Percentiles rank a stretch among this genome's conserved stretches.
phyloP scores from a whole-genome alignment of 2,113 vertebrate genomes.

The Oplegnathus fasciatus region DNA sequence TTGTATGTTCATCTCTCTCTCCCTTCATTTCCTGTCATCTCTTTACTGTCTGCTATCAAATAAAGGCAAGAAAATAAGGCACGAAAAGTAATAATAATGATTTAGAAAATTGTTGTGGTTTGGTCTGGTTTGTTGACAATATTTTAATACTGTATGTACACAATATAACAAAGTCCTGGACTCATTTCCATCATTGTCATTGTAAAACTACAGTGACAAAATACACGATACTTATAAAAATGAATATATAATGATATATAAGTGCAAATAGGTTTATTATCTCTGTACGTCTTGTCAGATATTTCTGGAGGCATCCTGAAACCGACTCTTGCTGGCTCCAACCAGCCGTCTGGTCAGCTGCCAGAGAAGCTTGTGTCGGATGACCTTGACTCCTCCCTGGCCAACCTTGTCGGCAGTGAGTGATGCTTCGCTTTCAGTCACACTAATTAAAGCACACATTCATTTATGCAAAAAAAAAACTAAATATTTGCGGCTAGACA shows the following conservation, averaged over 20 bases:
- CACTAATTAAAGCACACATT: conserved; percentile 13
- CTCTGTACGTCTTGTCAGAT: conserved; percentile 73
- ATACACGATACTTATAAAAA: not conserved
- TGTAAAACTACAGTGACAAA: not conserved
- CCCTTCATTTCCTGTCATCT: conserved; percentile 3
- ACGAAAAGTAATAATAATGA: not conserved
- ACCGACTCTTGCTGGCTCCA: conserved; percentile 93
- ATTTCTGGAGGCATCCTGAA: conserved; percentile 94
- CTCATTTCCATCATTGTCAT: not conserved
- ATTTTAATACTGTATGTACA: not conserved
- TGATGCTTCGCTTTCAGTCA: conserved; percentile 57
- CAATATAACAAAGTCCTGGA: not conserved
- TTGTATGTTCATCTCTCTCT: too few relatives aligned
- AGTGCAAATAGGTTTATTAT: not conserved
- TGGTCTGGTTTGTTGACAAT: not conserved
- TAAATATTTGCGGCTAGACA: not conserved
- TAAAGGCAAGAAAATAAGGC: not conserved
- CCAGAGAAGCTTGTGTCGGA: conserved; percentile 96
- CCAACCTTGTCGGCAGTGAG: conserved; percentile 98
- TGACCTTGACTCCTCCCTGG: conserved; percentile 97
- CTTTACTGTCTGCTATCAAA: not conserved
- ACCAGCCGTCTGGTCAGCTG: conserved; percentile 88
- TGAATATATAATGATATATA: not conserved
- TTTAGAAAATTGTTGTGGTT: too few relatives aligned
- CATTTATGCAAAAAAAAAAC: not conserved